phyloP scores from a whole-genome alignment of 2,888 invertebrate species.

The Lasioglossum oenotherae region DNA sequence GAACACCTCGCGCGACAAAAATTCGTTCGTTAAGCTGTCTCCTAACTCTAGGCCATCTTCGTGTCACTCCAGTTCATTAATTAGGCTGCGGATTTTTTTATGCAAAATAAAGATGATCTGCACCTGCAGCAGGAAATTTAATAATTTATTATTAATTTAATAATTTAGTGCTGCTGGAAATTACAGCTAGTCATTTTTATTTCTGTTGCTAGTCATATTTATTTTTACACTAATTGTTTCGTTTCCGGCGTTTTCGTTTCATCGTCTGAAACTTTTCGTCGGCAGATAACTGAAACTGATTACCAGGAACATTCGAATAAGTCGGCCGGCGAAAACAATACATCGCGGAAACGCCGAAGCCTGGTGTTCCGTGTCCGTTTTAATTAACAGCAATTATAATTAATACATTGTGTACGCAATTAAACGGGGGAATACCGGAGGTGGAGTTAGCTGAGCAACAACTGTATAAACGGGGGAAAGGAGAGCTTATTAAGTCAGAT shows the following conservation, averaged over 20 bases:
- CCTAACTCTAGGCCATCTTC: neutral
- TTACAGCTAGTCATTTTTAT: too few relatives aligned
- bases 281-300: neutral
- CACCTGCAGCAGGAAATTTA: neutral
- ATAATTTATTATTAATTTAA: too few relatives aligned
- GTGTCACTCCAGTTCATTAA: neutral
- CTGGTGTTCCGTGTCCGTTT: slow-evolving; percentile 6
- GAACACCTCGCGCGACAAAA: neutral
- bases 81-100: neutral
- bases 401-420: slow-evolving; percentile 14
- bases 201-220: too few relatives aligned
- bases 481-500: slow-evolving; percentile 23
- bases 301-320: neutral
- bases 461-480: neutral
- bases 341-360: neutral
- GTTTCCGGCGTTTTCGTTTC: neutral
- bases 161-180: too few relatives aligned
- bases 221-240: neutral
- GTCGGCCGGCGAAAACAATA: neutral
- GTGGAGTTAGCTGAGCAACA: neutral
- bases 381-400: slow-evolving; percentile 34
- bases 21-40: neutral
- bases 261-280: neutral
- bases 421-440: neutral
- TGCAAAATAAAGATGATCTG: neutral